Evolutionary conservation across 2,797 vertebrate species (phyloP).

Genomic region (Rhadinocentrus ornatus): DNA sequence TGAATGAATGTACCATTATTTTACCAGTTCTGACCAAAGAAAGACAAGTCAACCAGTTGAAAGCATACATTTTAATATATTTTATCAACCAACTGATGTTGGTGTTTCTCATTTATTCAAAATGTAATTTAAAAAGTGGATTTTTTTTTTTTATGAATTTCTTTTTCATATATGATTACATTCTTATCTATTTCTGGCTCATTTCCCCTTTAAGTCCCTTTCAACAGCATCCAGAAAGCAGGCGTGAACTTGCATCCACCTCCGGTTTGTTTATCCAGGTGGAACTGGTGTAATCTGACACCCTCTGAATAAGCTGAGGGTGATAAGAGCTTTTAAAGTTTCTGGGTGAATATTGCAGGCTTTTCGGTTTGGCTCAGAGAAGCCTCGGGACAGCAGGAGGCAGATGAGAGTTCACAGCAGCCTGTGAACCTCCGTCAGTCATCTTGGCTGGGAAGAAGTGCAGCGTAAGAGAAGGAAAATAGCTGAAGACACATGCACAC

Average conservation of each 20-base stretch:
- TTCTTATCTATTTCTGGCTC: conserved; percentile 12
- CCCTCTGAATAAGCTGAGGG: neutral
- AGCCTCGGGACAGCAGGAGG: conserved; percentile 35
- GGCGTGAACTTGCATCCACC: conserved; percentile 9
- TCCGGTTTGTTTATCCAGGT: conserved; percentile 30
- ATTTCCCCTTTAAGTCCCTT: conserved; percentile 13
- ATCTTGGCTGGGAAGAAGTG: conserved; percentile 29
- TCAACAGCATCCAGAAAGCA: conserved; percentile 6
- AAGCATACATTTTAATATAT: neutral
- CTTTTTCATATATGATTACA: neutral
- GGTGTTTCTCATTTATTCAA: neutral
- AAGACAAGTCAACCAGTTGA: neutral
- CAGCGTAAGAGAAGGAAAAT: conserved; percentile 40
- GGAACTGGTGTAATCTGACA: neutral
- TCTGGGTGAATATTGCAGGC: conserved; percentile 11
- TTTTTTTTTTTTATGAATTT: neutral
- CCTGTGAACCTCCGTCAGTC: conserved; percentile 52
- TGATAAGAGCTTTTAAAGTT: conserved; percentile 9
- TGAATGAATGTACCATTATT: neutral
- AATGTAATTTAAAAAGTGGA: neutral
- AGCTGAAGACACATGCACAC: conserved; percentile 67
- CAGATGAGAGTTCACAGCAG: conserved; percentile 48
- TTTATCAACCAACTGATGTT: neutral
- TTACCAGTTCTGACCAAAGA: neutral
- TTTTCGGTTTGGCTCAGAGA: conserved; percentile 20